phyloP scores from a whole-genome alignment of 2,888 invertebrate genomes.

The Brachypterus glaber region DNA sequence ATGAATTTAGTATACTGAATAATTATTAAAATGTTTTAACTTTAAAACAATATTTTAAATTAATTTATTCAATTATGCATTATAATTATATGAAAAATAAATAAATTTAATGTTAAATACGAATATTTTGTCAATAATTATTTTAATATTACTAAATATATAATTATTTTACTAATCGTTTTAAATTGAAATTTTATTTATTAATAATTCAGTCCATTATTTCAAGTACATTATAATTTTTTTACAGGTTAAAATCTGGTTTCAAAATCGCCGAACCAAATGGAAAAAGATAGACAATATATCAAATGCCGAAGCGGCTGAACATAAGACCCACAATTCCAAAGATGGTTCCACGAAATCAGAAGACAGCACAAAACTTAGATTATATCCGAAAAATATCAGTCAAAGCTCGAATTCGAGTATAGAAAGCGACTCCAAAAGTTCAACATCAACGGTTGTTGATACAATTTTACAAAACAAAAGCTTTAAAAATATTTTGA shows the following conservation, averaged over 20 bases:
- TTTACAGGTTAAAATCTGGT: constrained; percentile 84
- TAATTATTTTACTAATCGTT: too few relatives aligned
- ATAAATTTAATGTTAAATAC: too few relatives aligned
- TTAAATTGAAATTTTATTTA: too few relatives aligned
- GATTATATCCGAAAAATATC: constrained; percentile 26
- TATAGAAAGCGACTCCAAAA: constrained; percentile 38
- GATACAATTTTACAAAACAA: constrained; percentile 26
- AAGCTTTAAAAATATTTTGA: constrained; percentile 35
- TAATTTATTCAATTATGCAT: too few relatives aligned
- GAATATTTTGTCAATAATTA: too few relatives aligned
- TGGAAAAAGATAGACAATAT: constrained; percentile 93
- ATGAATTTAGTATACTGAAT: too few relatives aligned
- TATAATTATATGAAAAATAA: too few relatives aligned
- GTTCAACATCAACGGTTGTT: constrained; percentile 29
- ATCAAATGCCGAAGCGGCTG: constrained; percentile 78
- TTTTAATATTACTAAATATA: too few relatives aligned
- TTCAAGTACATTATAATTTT: constrained; percentile 27
- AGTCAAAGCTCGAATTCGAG: constrained; percentile 39
- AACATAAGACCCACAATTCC: constrained; percentile 54
- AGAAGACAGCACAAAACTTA: constrained; percentile 25
- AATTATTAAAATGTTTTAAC: too few relatives aligned
- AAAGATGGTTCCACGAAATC: constrained; percentile 19
- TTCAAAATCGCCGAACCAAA: constrained; percentile 74
- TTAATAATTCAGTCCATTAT: constrained; percentile 17
- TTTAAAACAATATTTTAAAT: too few relatives aligned